Percentiles rank a stretch among this genome's conserved stretches.
phyloP scores from a whole-genome alignment of 2,113 vertebrate species.

The Heterotis niloticus region DNA sequence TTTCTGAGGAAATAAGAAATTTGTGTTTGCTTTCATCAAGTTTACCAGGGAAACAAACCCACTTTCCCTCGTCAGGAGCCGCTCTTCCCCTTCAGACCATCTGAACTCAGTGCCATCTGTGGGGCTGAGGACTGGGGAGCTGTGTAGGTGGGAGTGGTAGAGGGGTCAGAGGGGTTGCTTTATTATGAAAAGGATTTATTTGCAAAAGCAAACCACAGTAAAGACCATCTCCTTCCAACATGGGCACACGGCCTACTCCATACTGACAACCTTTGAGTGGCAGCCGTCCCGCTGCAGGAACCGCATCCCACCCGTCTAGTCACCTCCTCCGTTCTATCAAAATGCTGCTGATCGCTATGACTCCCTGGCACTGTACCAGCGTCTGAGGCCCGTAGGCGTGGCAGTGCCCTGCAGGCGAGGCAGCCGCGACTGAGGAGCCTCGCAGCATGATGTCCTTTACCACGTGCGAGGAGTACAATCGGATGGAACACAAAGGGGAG shows the following conservation, averaged over 20 bases:
- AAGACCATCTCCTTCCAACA: slow-evolving; percentile 29
- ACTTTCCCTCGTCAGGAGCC: not conserved
- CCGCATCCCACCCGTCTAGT: not conserved
- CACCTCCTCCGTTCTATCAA: slow-evolving; percentile 21
- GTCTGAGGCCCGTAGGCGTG: slow-evolving; percentile 24
- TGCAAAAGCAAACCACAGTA: slow-evolving; percentile 23
- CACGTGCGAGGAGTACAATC: slow-evolving; percentile 22
- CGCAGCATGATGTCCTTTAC: slow-evolving; percentile 8
- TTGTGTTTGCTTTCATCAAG: not conserved
- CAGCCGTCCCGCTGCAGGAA: slow-evolving; percentile 18
- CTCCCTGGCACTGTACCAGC: slow-evolving; percentile 31
- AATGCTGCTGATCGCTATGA: slow-evolving; percentile 34
- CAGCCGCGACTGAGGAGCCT: not conserved
- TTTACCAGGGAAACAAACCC: not conserved
- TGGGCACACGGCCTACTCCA: slow-evolving; percentile 27
- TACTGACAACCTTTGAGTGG: slow-evolving; percentile 34
- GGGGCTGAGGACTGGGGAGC: too few species aligned
- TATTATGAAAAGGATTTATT: slow-evolving; percentile 23
- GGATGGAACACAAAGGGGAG: slow-evolving; percentile 36
- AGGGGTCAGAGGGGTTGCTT: not conserved
- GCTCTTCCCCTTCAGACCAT: slow-evolving; percentile 13
- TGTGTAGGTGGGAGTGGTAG: not conserved
- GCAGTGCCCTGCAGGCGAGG: not conserved
- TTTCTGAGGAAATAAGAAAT: not conserved
- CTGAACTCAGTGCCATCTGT: slow-evolving; percentile 8